These are phyloP conservation scores for Etheostoma nigrum DNA, from an alignment of 2,797 vertebrate species.

Conservation along the genomic window DNA sequence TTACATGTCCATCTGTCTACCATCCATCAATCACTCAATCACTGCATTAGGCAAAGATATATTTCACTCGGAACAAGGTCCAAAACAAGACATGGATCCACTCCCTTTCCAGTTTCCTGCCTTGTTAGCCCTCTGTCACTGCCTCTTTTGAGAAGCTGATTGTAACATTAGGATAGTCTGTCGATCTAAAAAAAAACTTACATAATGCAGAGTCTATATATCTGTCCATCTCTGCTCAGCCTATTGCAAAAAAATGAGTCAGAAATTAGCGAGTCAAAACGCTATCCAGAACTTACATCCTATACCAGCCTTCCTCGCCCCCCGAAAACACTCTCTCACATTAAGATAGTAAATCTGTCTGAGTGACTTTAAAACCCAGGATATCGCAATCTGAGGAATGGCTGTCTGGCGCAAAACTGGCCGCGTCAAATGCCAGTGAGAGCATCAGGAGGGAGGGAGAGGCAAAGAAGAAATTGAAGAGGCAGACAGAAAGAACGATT, in stretches of 20 bases:
- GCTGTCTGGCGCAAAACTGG: conserved; percentile 78
- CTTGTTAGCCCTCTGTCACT: conserved; percentile 18
- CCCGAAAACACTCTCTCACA: conserved; percentile 47
- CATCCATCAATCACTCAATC: conserved; percentile 78
- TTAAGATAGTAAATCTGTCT: conserved; percentile 82
- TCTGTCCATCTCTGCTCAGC: conserved; percentile 59
- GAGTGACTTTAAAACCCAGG: conserved; percentile 80
- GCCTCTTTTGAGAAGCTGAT: conserved; percentile 45
- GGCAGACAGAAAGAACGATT: conserved; percentile 49
- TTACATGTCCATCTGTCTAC: conserved; percentile 66
- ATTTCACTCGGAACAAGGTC: conserved; percentile 69
- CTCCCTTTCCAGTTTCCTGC: conserved; percentile 21
- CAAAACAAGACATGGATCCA: conserved; percentile 50
- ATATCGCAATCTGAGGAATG: conserved; percentile 83
- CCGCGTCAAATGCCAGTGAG: conserved; percentile 67
- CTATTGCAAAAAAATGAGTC: conserved; percentile 64
- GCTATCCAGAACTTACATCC: conserved; percentile 36
- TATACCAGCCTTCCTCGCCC: background rate
- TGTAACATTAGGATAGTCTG: conserved; percentile 54
- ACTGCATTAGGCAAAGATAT: conserved; percentile 70
- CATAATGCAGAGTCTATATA: conserved; percentile 65
- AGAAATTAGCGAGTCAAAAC: conserved; percentile 71
- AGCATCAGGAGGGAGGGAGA: conserved; percentile 52
- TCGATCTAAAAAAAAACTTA: conserved; percentile 50
- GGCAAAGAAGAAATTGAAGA: conserved; percentile 45